Evolutionary conservation across 2,888 invertebrate species (phyloP), one percentile per base, ranked within the genome.

Genomic region (Mechanitis mazaeus): DNA sequence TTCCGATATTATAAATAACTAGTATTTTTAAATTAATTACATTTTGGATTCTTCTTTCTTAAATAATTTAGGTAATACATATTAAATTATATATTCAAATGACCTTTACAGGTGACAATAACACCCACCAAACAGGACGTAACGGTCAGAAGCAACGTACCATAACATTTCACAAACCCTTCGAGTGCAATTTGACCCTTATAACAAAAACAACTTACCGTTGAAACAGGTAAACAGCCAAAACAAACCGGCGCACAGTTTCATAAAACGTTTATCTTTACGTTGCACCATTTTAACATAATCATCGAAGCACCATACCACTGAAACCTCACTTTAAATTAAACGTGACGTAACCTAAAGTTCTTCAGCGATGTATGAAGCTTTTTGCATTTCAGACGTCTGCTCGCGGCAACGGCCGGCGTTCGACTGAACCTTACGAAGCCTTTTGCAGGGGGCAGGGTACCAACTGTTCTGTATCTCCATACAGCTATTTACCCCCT

Each of bases 271-370:
- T 70, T 76, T 77, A 75, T 76, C 80, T 71, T 81, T 78, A 75
- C 80, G 79, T 70, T 81, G 84, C 84, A 85, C 83, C 87, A 87
- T 87, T 77, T 76, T 84, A 84, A 81, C 78, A 76, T 75, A 78
- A 81, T 80, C 78, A 80, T 79, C 72, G 75, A 84, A 81, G 70
- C 84, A 87, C 86, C 81, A 83, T 83, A 75, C 77, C 84, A 87
- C 84, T 61, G 75, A 70, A 83, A 82, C 78, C 76, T 64, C 69
- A 69, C 70, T 71, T 68, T 69, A 71, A 75, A 75, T 76, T 75
- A 68, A 71, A 75, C 73, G 77, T 88, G 87, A 88, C 86, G 87
- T 87, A 87, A 88, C 80, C 71, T 74, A 82, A 85, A 83, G 81
- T 85, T 81, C 54, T 54, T 45, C 47, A 54, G 38, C 54, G 45